Percentiles rank a stretch among this genome's conserved stretches.
These are phyloP conservation scores for Anoplopoma fimbria DNA, from an alignment of 2,113 vertebrate genomes.

Conservation along the genomic window DNA sequence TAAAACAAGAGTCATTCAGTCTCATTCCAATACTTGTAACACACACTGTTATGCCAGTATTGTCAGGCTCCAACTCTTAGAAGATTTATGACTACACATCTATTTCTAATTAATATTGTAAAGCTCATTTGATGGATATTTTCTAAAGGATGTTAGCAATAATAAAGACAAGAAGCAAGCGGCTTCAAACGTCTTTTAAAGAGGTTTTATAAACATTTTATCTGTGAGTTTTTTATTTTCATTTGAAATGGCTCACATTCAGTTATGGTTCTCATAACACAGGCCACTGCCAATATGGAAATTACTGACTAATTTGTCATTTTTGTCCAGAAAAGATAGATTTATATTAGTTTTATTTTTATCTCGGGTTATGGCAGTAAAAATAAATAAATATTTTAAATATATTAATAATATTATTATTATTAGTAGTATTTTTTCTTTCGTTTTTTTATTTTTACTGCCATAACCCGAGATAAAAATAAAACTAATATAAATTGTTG, in stretches of 20 bases:
- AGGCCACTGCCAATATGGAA: background rate
- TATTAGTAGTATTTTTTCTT: no score
- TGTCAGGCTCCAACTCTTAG: slow-evolving; percentile 10
- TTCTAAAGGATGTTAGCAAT: slow-evolving; percentile 1
- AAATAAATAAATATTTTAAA: no score
- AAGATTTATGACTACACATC: slow-evolving; percentile 20
- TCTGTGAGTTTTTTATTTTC: slow-evolving; percentile 14
- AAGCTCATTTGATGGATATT: background rate
- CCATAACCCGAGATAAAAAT: no score
- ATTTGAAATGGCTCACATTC: slow-evolving; percentile 12
- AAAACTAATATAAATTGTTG: background rate
- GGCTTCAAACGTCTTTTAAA: background rate
- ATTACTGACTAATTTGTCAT: background rate
- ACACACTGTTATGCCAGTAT: slow-evolving; percentile 23
- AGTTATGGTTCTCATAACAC: slow-evolving; percentile 2
- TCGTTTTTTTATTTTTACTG: no score
- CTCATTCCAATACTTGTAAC: slow-evolving; percentile 19
- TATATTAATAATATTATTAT: no score
- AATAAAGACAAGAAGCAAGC: background rate
- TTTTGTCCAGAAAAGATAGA: background rate
- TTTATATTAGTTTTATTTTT: background rate
- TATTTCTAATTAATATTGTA: slow-evolving; percentile 33
- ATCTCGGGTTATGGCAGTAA: no score
- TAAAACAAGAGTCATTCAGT: slow-evolving; percentile 48
- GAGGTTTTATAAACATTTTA: background rate